phyloP scores from a whole-genome alignment of 1,140 invertebrate species.

The Drosophila bifasciata region DNA sequence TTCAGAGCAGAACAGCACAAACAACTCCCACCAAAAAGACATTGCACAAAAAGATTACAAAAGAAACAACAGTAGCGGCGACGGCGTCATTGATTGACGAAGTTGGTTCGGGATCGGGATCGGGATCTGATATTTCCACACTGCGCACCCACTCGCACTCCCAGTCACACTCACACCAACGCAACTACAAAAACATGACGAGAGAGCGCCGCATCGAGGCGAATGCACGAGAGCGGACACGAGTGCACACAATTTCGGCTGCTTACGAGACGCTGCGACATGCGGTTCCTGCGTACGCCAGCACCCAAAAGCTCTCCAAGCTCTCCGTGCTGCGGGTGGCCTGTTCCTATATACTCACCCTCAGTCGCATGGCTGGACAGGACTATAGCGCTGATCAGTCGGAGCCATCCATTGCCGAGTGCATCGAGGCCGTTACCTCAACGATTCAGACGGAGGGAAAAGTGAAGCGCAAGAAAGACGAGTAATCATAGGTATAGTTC shows the following conservation, averaged over 20 bases:
- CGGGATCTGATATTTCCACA: not conserved
- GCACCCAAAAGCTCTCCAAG: conserved; percentile 96
- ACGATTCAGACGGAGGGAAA: conserved; percentile 97
- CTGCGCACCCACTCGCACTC: conserved; percentile 85
- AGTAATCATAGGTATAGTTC: conserved; percentile 82
- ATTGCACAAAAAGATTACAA: conserved; percentile 19
- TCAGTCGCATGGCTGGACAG: conserved; percentile 88
- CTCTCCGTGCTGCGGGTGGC: conserved; percentile 95
- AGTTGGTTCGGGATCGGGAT: conserved; percentile 6
- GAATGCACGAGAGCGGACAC: conserved; percentile 95
- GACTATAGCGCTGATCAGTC: conserved; percentile 86
- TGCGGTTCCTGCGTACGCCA: conserved; percentile 94
- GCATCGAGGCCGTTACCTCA: conserved; percentile 92
- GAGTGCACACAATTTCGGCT: conserved; percentile 97
- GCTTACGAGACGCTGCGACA: conserved; percentile 95
- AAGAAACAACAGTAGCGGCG: not conserved
- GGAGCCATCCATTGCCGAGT: conserved; percentile 87
- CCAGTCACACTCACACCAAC: conserved; percentile 89
- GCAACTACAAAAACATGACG: conserved; percentile 98
- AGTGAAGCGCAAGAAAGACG: conserved; percentile 93
- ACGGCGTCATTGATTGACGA: conserved; percentile 30
- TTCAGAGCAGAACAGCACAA: not conserved
- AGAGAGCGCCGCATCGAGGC: conserved; percentile 95
- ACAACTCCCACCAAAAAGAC: too few relatives aligned
- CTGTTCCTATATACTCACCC: conserved; percentile 94